These are phyloP conservation scores for Ceratotherium simum DNA, from an alignment of 2,113 vertebrate genomes.

Conservation along the genomic window DNA sequence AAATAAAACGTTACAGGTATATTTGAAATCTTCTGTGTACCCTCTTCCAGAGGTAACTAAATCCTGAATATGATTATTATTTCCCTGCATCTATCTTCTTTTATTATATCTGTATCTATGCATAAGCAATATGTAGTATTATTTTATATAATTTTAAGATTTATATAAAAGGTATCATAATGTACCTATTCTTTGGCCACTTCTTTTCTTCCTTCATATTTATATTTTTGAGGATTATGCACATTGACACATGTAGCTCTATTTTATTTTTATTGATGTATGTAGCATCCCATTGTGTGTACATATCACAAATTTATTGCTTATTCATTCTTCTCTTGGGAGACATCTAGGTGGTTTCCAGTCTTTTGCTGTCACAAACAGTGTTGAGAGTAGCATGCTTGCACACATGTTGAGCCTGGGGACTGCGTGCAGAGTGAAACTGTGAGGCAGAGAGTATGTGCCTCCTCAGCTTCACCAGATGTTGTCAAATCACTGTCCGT, in stretches of 20 bases:
- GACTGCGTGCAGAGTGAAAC: background rate
- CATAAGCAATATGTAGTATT: background rate
- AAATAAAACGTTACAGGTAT: constrained; percentile 17
- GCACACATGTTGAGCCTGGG: background rate
- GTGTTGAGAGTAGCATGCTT: background rate
- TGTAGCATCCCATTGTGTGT: background rate
- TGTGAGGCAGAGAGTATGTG: background rate
- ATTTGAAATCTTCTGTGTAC: background rate
- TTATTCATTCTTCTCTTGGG: background rate
- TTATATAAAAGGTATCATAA: background rate
- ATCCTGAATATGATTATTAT: background rate
- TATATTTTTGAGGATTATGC: constrained; percentile 6
- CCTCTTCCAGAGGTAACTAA: background rate
- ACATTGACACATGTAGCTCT: background rate
- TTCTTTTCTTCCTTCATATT: background rate
- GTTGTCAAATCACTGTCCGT: background rate
- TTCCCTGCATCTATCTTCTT: background rate
- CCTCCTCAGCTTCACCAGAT: background rate
- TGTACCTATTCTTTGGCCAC: background rate
- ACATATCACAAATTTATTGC: background rate
- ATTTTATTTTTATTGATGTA: background rate
- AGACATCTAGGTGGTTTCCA: background rate
- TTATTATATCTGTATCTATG: background rate
- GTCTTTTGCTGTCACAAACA: background rate
- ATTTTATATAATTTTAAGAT: constrained; percentile 9